A percentile compares a stretch with the other conserved stretches of the same genome.
These are phyloP conservation scores for Butorides virescens DNA, from an alignment of 2,113 vertebrate genomes.

Conservation along the genomic window DNA sequence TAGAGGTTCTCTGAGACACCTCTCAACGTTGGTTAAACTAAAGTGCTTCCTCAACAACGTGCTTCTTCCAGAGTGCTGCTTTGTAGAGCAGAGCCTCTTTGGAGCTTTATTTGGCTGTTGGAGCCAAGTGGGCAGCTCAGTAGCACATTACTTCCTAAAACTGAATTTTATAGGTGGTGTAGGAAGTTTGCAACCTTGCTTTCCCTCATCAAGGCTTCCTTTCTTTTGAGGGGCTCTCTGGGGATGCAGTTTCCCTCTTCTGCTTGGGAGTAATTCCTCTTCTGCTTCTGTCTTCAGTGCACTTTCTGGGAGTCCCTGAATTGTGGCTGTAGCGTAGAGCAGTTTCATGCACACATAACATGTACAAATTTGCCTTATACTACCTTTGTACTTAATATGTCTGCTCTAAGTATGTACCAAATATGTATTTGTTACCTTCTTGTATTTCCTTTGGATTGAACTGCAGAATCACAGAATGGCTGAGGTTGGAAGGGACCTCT, in stretches of 20 bases:
- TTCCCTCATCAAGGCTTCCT: not conserved
- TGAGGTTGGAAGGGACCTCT: not conserved
- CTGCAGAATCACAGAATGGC: not conserved
- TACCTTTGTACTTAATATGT: not conserved
- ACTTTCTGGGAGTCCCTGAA: not conserved
- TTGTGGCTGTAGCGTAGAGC: not conserved
- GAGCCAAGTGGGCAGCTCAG: not conserved
- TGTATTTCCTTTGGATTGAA: not conserved
- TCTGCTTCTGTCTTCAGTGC: not conserved
- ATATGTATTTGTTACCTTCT: not conserved
- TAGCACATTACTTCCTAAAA: not conserved
- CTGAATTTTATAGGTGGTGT: not conserved
- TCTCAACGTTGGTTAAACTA: not conserved
- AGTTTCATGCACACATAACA: accelerated
- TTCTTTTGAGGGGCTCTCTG: not conserved
- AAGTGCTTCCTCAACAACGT: not conserved
- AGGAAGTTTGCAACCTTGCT: not conserved
- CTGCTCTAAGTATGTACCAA: not conserved
- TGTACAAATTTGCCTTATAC: not conserved
- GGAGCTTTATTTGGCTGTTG: not conserved
- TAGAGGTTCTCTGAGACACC: not conserved
- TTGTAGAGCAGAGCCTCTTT: not conserved
- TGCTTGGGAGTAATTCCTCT: not conserved
- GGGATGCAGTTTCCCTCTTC: not conserved
- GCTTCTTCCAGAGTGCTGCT: not conserved